phyloP scores from a whole-genome alignment of 1,140 invertebrate genomes.

The Yoshiicerus persimilis region DNA sequence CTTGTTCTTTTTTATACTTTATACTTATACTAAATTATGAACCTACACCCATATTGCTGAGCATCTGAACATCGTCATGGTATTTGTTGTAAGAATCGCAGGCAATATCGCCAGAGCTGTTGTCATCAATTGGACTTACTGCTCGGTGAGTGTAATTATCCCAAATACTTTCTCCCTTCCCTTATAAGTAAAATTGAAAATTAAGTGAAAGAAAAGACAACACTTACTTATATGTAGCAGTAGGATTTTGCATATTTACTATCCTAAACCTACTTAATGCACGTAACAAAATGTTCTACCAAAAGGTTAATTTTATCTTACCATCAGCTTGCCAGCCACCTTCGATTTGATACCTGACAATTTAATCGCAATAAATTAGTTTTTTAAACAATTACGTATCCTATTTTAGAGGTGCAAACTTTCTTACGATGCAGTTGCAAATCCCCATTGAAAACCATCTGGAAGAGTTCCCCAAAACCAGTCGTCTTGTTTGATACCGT shows the following conservation, averaged over 20 bases:
- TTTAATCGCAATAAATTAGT: neutral
- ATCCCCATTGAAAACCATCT: conserved; percentile 54
- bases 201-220: neutral
- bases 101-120: conserved; percentile 56
- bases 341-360: conserved; percentile 54
- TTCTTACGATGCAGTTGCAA: conserved; percentile 54
- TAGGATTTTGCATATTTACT: neutral
- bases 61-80: conserved; percentile 44
- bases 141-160: neutral
- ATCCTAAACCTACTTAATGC: conserved; percentile 19
- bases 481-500: neutral
- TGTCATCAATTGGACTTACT: conserved; percentile 55
- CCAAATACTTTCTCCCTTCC: conserved; percentile 33
- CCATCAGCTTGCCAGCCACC: conserved; percentile 61
- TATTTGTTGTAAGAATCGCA: conserved; percentile 49
- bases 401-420: conserved; percentile 56
- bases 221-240: neutral
- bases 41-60: conserved; percentile 51
- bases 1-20: conserved; percentile 51
- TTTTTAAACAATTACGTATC: conserved; percentile 41
- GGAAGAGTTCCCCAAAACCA: conserved; percentile 48
- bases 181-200: conserved; percentile 49
- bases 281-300: conserved; percentile 55
- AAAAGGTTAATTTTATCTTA: conserved; percentile 42
- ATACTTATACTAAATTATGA: conserved; percentile 47